phyloP scores from a whole-genome alignment of 2,888 invertebrate species.

The Stramonita haemastoma region DNA sequence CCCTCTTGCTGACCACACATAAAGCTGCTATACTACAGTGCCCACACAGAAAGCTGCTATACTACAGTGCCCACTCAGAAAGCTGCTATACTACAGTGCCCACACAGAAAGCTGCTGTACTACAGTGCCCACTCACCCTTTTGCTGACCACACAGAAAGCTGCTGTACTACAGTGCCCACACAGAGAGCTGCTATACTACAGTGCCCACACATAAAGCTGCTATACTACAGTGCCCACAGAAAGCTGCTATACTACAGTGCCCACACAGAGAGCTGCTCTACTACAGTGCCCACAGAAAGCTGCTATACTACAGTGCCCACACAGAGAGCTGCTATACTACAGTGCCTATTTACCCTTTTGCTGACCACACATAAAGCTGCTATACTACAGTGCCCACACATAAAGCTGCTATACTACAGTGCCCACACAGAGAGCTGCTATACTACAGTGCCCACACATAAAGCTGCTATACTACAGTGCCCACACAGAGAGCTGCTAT shows the following conservation, averaged over 20 bases:
- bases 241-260: conserved; percentile 84
- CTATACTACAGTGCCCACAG: conserved; percentile 76
- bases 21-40: neutral
- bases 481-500: too few relatives aligned
- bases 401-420: neutral
- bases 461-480: neutral
- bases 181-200: neutral
- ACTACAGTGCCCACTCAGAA: too few relatives aligned
- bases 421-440: too few relatives aligned
- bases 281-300: conserved; percentile 82
- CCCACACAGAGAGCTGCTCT: too few relatives aligned
- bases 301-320: conserved; percentile 80
- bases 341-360: conserved; percentile 79
- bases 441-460: conserved; percentile 56
- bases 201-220: neutral
- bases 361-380: conserved; percentile 94
- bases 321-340: too few relatives aligned
- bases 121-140: conserved; percentile 74
- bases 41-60: conserved; percentile 89
- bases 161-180: too few relatives aligned
- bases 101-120: too few relatives aligned
- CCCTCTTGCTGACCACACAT: too few relatives aligned
- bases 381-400: too few relatives aligned
- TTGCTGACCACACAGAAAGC: conserved; percentile 95
- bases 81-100: neutral